Evolutionary conservation across 2,797 vertebrate genomes (phyloP).

Genomic region (Bovichtus variegatus): DNA sequence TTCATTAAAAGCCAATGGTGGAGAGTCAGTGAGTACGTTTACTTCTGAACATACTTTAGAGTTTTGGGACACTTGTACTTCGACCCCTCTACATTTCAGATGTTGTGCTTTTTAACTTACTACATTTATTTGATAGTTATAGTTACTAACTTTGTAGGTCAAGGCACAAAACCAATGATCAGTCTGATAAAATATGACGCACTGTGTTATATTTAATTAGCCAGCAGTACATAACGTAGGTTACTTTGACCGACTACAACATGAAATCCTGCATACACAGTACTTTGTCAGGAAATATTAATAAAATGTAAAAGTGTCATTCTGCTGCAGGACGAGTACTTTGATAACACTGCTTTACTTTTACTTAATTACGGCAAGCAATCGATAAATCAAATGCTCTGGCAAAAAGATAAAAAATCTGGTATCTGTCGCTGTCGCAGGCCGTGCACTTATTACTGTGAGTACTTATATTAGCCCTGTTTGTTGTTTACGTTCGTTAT

Average conservation of each 20-base stretch:
- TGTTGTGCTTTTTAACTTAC: background rate
- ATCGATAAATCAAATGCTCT: too few species aligned
- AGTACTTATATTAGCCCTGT: too few species aligned
- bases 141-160: background rate
- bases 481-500: too few species aligned
- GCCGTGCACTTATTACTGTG: too few species aligned
- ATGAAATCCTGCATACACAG: background rate
- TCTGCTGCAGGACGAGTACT: background rate
- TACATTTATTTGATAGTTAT: background rate
- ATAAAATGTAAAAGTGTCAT: background rate
- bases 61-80: background rate
- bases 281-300: background rate
- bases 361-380: background rate
- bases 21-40: background rate
- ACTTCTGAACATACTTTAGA: background rate
- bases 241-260: background rate
- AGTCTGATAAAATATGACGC: background rate
- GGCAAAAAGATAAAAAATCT: too few species aligned
- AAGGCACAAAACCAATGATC: background rate
- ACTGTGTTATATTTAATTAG: background rate
- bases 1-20: background rate
- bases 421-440: too few species aligned
- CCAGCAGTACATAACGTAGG: background rate
- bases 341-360: background rate
- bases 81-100: background rate